Percentiles rank a stretch among this genome's conserved stretches.
Evolutionary conservation across 1,140 invertebrate genomes (phyloP).

Genomic region (Drosophila athabasca): DNA sequence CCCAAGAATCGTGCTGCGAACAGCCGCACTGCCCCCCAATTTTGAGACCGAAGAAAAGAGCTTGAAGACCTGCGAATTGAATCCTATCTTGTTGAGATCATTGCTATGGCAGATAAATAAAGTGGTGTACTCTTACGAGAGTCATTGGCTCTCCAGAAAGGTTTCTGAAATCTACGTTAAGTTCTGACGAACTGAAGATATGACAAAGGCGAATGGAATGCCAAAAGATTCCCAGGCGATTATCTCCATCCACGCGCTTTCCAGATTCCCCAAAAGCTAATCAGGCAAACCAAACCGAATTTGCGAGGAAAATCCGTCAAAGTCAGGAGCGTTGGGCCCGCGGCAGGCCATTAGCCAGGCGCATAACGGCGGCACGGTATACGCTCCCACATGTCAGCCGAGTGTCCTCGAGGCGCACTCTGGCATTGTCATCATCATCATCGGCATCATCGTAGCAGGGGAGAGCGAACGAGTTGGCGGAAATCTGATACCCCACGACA

Average conservation of each 20-base stretch:
- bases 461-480: constrained; percentile 14
- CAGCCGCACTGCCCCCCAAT: too few relatives aligned
- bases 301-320: constrained; percentile 59
- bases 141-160: too few relatives aligned
- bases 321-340: constrained; percentile 58
- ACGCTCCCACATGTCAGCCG: constrained; percentile 50
- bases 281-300: constrained; percentile 62
- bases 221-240: too few relatives aligned
- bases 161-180: too few relatives aligned
- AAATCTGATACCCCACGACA: constrained; percentile 56
- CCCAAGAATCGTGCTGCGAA: too few relatives aligned
- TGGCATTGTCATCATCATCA: constrained; percentile 54
- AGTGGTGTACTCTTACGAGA: too few relatives aligned
- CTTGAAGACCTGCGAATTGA: too few relatives aligned
- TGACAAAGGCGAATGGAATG: too few relatives aligned
- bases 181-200: too few relatives aligned
- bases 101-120: too few relatives aligned
- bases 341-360: constrained; percentile 60
- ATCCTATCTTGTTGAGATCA: too few relatives aligned
- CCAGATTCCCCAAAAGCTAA: constrained; percentile 39
- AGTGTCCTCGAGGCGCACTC: constrained; percentile 57
- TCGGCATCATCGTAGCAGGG: constrained; percentile 46
- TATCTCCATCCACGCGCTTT: background rate
- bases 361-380: constrained; percentile 7
- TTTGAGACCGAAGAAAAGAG: too few relatives aligned